These are phyloP conservation scores for Arizona elegans DNA, from an alignment of 2,113 vertebrate species.

Conservation along the genomic window DNA sequence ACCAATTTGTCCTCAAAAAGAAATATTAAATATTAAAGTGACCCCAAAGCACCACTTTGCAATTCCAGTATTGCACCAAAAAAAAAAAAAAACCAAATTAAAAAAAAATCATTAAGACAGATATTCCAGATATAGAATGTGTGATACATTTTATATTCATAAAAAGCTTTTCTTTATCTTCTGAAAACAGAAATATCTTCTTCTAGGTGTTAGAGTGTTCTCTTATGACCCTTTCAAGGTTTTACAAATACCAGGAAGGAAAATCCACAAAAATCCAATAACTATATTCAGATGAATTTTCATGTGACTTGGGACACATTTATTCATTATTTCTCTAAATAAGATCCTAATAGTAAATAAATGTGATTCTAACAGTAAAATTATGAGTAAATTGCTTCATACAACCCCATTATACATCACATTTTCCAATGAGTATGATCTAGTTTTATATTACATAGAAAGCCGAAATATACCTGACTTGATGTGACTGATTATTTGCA, in stretches of 20 bases:
- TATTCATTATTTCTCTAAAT: too few species aligned
- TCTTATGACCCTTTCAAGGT: background rate
- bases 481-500: constrained; percentile 8
- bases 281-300: background rate
- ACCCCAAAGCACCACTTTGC: background rate
- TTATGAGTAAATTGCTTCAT: background rate
- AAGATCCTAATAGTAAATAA: background rate
- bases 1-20: background rate
- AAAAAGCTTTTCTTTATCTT: background rate
- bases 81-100: too few species aligned
- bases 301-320: background rate
- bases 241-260: background rate
- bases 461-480: background rate
- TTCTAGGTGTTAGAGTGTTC: background rate
- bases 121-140: background rate
- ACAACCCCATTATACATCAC: background rate
- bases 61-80: background rate
- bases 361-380: background rate
- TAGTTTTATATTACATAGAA: background rate
- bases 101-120: background rate
- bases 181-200: background rate
- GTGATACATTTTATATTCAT: background rate
- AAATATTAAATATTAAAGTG: background rate
- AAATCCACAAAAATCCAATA: background rate
- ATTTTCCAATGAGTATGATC: constrained; percentile 20